phyloP scores from a whole-genome alignment of 2,888 invertebrate genomes.

The Acheta domesticus region DNA sequence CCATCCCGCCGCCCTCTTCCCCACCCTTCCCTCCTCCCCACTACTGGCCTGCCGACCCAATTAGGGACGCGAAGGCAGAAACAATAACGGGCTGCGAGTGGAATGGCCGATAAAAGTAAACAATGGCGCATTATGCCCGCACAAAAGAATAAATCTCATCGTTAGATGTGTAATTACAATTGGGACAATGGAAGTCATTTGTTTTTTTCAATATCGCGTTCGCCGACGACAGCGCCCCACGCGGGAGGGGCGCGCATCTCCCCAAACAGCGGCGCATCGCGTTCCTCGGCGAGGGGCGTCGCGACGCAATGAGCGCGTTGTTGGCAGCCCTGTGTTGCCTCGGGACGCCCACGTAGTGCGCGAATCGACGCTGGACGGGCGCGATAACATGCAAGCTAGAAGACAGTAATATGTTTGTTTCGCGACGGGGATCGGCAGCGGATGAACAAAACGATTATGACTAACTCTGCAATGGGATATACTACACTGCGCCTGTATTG shows the following conservation, averaged over 20 bases:
- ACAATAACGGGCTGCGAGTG: slow-evolving; percentile 18
- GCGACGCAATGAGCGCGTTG: neutral
- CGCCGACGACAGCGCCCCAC: neutral
- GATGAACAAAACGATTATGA: neutral
- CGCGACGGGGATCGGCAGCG: neutral
- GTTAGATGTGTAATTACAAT: slow-evolving; percentile 18
- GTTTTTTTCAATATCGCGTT: slow-evolving; percentile 18
- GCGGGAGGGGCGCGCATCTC: neutral
- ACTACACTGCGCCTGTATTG: no score
- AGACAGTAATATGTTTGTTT: neutral
- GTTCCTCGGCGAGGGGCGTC: neutral
- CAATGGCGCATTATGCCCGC: slow-evolving; percentile 8
- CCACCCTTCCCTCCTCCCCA: neutral
- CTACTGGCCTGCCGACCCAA: neutral
- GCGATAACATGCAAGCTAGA: neutral
- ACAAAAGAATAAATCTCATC: slow-evolving; percentile 18
- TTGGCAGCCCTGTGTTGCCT: neutral
- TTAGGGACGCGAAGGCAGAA: slow-evolving; percentile 5
- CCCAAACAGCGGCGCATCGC: neutral
- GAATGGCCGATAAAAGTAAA: slow-evolving; percentile 18
- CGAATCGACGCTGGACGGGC: neutral
- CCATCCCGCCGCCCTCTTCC: neutral
- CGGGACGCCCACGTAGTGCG: neutral
- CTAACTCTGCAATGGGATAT: no score
- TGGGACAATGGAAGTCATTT: slow-evolving; percentile 11